Evolutionary conservation across 53 echinoderm and acorn worm species (phyloP), one percentile per base, ranked within the genome.

Genomic region (Holothuria scabra): DNA sequence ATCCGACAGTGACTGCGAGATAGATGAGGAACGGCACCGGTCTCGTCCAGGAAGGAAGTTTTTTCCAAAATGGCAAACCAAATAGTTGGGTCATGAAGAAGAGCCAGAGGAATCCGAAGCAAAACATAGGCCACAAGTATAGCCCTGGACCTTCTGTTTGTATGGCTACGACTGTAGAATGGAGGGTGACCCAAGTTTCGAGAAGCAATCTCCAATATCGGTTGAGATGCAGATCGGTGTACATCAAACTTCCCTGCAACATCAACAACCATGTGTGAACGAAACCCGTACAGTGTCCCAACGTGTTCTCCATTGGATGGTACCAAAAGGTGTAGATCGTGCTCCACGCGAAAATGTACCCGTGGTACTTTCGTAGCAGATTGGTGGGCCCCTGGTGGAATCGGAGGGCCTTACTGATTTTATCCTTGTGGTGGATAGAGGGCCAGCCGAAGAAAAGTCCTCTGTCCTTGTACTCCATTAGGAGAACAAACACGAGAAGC

Each of bases 271-370:
- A 94, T 23, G 95, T 94, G 24, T 94, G 90, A 4, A 84, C 35
- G 67, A 94, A 92, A 3, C 95, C 95, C 23, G 87, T 38, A 28
- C 85, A 89, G 28, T 94, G 95, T 19, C 92, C 95, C 80, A 90
- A 76, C 0, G 95, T 94, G 82, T 87, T 94, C 86, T 94, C 95
- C 95, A 94, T 94, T 24, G 95, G 95, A 28, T 94, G 95, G 48
- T 94, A 92, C 95, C 95, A 94, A 79, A 94, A 94, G 19, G 95
- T 94, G 70, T 85, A 94, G 74, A 94, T 90, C 46, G 92, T 85
- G 22, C 87, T 92, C 95, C 95, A 94, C 35, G 95, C 81, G 61
- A 94, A 94, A 2, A 87, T 92, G 66, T 94, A 94, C 20, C 92
- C 95, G 28, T 94, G 95, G 88, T 94, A 94, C 46, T 87, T 90